Base-by-base conservation (phyloP, 2,113 vertebrate species). In the Colaptes auratus region DNA sequence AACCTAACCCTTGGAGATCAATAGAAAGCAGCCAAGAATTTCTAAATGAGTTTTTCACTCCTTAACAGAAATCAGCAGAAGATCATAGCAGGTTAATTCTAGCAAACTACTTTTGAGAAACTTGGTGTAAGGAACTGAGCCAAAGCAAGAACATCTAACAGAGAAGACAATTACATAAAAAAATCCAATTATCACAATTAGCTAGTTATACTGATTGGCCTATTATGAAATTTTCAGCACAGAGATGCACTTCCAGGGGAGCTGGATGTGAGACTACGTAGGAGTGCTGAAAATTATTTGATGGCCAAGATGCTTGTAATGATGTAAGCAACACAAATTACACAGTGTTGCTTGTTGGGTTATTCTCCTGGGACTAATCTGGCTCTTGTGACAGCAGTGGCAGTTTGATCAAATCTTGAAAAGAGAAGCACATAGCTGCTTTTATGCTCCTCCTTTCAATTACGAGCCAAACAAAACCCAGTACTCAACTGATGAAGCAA, bases 151-250 rank as follows among this genome's bases (percentile, higher is more conserved):
- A 89, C 89, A 93, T 93, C 86, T 94, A 96, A 96, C 86, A 91
- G 83, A 89, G 85, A 96, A 91, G 86, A 96, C 90, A 96, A 96
- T 96, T 96, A 94, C 64, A 93, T 61, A 27, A 92, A 94, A 96
- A 97, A 97, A 96, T 94, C 96, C 95, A 97, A 91, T 97, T 96
- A 98, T 93, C 96, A 89, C 96, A 94, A 97, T 96, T 97, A 98
- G 93, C 93, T 97, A 66, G 73, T 87, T 96, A 76, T 77, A 86
- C 88, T 95, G 94, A 97, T 89, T 85, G 59, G 89, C 73, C 71
- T 91, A 75, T 86, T 96, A 93, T 28, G 33, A 96, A 96, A 93
- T 91, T 92, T 91, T 87, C 82, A 85, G 61, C 14, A 10, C 31
- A 80, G 70, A 79, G 67, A 39, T 91, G 31, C 81, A 89, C 92